Evolutionary conservation across 2,113 vertebrate genomes (phyloP).

Genomic region (Porphyrio hochstetteri): DNA sequence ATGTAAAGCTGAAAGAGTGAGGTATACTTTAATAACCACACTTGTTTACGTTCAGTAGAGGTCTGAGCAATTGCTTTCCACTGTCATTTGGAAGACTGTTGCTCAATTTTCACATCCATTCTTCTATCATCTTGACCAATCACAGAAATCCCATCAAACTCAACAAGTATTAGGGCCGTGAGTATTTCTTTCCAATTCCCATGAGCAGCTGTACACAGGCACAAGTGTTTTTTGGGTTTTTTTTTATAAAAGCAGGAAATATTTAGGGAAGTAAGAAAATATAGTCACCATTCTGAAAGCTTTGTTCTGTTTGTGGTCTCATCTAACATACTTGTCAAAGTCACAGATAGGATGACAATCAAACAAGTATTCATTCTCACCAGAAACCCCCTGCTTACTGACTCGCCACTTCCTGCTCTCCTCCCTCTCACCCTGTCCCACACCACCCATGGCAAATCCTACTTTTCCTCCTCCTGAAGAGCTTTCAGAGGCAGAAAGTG

Average conservation of each 20-base stretch:
- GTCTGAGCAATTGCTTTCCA: not conserved
- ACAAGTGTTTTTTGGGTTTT: not conserved
- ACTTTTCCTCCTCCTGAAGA: conserved; percentile 1
- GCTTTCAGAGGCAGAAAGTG: not conserved
- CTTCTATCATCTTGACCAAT: not conserved
- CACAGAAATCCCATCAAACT: not conserved
- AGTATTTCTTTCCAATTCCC: not conserved
- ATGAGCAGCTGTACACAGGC: not conserved
- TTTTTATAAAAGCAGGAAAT: not conserved
- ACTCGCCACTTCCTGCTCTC: conserved; percentile 20
- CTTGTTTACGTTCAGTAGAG: not conserved
- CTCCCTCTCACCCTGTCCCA: conserved; percentile 11
- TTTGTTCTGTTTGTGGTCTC: not conserved
- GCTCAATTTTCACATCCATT: not conserved
- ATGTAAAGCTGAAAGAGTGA: not conserved
- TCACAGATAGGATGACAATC: not conserved
- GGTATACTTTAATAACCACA: not conserved
- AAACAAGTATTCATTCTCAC: not conserved
- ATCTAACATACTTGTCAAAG: not conserved
- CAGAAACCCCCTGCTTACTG: not conserved
- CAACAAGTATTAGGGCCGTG: conserved; percentile 21
- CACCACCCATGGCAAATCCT: not conserved
- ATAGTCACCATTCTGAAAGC: not conserved
- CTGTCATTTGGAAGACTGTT: not conserved
- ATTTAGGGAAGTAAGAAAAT: not conserved